phyloP scores from a whole-genome alignment of 2,113 vertebrate species.

The Scalopus aquaticus region DNA sequence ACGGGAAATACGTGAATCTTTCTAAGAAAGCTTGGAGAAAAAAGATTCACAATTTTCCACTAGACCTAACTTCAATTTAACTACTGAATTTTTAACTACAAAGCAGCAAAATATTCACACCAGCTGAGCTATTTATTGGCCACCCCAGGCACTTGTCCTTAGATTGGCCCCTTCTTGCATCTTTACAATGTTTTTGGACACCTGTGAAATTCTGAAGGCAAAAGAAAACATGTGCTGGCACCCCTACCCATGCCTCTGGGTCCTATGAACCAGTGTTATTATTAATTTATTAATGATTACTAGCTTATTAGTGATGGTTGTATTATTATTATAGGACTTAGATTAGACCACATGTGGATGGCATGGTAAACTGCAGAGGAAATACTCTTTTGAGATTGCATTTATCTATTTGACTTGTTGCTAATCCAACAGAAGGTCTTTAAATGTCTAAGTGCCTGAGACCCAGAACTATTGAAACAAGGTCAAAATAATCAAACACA shows the following conservation, averaged over 20 bases:
- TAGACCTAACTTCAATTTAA: slow-evolving; percentile 59
- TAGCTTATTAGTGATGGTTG: not conserved
- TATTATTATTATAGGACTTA: not conserved
- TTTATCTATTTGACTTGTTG: slow-evolving; percentile 35
- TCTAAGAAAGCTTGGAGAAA: not conserved
- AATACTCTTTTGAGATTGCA: slow-evolving; percentile 21
- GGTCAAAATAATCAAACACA: slow-evolving; percentile 32
- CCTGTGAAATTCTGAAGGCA: slow-evolving; percentile 62
- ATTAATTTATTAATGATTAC: not conserved
- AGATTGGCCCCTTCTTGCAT: slow-evolving; percentile 49
- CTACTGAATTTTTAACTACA: slow-evolving; percentile 52
- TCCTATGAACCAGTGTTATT: slow-evolving; percentile 8
- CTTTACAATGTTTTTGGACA: slow-evolving; percentile 69
- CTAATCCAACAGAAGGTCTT: not conserved
- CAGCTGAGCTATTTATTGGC: slow-evolving; percentile 64
- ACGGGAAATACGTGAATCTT: not conserved
- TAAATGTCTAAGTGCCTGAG: not conserved
- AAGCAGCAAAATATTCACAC: slow-evolving; percentile 51
- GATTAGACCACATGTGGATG: not conserved
- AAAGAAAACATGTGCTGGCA: slow-evolving; percentile 61
- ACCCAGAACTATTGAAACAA: slow-evolving; percentile 29
- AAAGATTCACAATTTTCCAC: slow-evolving; percentile 28
- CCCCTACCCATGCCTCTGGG: not conserved
- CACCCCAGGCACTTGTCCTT: slow-evolving; percentile 58
- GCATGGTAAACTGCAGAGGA: not conserved